Evolutionary conservation across 1,140 invertebrate species (phyloP).

Genomic region (Drosophila truncata): DNA sequence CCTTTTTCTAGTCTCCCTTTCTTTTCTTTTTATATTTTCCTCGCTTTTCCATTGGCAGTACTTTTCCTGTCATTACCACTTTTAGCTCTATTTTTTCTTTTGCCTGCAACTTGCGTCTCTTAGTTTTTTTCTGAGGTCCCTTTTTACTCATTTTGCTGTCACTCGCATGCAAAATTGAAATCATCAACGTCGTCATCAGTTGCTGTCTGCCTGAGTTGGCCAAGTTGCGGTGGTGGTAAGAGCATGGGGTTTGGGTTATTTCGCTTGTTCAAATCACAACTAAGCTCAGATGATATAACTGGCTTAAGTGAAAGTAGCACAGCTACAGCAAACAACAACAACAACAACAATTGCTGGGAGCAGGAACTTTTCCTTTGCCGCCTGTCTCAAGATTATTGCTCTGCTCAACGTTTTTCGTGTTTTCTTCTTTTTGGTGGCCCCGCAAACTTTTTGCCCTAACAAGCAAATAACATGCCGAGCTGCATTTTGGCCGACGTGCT

Average conservation of each 20-base stretch:
- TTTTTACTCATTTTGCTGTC: slow-evolving; percentile 48
- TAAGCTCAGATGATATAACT: slow-evolving; percentile 60
- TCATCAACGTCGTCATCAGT: slow-evolving; percentile 69
- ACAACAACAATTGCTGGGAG: background rate
- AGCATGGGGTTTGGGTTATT: slow-evolving; percentile 1
- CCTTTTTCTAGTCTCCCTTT: background rate
- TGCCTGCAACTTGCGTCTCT: slow-evolving; percentile 28
- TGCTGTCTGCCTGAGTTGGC: slow-evolving; percentile 21
- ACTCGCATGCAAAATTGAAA: slow-evolving; percentile 68
- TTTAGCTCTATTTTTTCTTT: slow-evolving; percentile 14
- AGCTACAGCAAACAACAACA: slow-evolving; percentile 1
- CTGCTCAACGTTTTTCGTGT: slow-evolving; percentile 54
- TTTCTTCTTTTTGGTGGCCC: slow-evolving; percentile 31
- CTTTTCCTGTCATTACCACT: slow-evolving; percentile 66
- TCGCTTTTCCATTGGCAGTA: slow-evolving; percentile 50
- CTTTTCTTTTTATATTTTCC: slow-evolving; percentile 12
- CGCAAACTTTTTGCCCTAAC: slow-evolving; percentile 55
- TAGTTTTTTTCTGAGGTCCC: slow-evolving; percentile 13
- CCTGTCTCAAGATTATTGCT: slow-evolving; percentile 60
- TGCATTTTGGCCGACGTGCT: slow-evolving; percentile 49
- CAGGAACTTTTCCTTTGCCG: slow-evolving; percentile 27
- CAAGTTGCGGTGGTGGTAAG: background rate
- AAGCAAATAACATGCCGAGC: slow-evolving; percentile 59
- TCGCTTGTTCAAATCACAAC: slow-evolving; percentile 51
- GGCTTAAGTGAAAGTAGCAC: slow-evolving; percentile 62